Evolutionary conservation across 2,113 vertebrate genomes (phyloP), one percentile per base, ranked within the genome.

Genomic region (Xiphophorus couchianus): DNA sequence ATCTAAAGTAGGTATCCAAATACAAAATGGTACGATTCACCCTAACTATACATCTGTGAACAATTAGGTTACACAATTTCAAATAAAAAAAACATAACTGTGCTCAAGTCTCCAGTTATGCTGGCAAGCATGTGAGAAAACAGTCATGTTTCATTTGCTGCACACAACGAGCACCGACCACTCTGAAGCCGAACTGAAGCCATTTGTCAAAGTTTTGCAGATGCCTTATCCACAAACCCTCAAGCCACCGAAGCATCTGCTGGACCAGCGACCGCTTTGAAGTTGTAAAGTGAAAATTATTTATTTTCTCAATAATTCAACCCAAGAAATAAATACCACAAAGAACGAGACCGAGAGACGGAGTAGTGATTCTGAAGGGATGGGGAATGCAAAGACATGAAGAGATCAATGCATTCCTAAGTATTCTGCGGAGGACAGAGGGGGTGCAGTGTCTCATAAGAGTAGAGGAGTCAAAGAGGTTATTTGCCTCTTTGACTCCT

Each of bases 351-450:
- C 65, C 0, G 31, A 22, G 54, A 66, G 78, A 62, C 2, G 2
- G 22, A 17, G 51, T 64, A 70, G 65, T 66, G 62, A 80, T 77
- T 62, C 69, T 58, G 17, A 66, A 77, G 69, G 66, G 54, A 76
- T 60, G 37, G 86, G 73, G 89, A 82, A 84, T 88, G 68, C 77
- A 69, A 81, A 88, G 78, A 88, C 75, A 62, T 29, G 68, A 81
- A 58, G 70, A 88, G 86, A 89, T 93, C 89, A 92, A 90, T 91
- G 89, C 89, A 90, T 93, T 93, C 90, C 87, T 89, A 80, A 74
- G 84, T 62, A 82, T 79, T 88, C 81, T 75, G 70, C 44, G 71
- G 4, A 65, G 58, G 71, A 13, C 19, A 4, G 39, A 15, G 71
- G 68, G 58, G 78, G 67, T 64, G 63, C 7, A 28, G 44, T 62